Conservation (phyloP, 2,888 invertebrate genomes). For the Tenthredo mesomela region DNA sequence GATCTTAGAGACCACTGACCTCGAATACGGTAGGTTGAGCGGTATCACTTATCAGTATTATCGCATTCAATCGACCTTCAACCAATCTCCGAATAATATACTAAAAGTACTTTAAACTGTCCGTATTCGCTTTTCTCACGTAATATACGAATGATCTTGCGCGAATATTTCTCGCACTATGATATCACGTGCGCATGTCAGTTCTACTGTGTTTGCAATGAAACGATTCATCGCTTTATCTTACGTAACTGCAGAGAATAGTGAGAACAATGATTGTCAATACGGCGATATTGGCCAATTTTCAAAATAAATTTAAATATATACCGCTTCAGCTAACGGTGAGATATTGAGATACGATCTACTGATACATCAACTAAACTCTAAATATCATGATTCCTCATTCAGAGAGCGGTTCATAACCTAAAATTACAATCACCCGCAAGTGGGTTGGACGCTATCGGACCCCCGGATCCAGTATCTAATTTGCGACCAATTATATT, state of each 20-base stretch:
- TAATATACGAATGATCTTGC: slow-evolving; percentile 5
- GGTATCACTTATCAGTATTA: neutral
- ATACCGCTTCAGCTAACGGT: neutral
- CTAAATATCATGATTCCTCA: neutral
- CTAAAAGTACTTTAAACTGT: neutral
- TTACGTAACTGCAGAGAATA: neutral
- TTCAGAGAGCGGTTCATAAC: slow-evolving; percentile 42
- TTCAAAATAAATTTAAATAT: neutral
- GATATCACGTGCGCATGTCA: neutral
- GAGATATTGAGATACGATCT: neutral
- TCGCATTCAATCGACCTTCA: neutral
- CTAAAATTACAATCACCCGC: slow-evolving; percentile 35
- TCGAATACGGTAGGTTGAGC: neutral
- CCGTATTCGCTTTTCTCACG: neutral
- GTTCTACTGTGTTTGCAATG: neutral
- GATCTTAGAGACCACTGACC: neutral
- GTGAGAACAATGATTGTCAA: neutral
- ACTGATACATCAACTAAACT: neutral
- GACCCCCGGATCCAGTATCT: slow-evolving; percentile 90
- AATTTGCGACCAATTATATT: slow-evolving; percentile 88
- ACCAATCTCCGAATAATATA: neutral
- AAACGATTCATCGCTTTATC: neutral
- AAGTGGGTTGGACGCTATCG: slow-evolving; percentile 82
- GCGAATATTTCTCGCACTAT: neutral
- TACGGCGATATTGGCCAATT: neutral